A percentile compares a stretch with the other conserved stretches of the same genome.
These are phyloP conservation scores for Metopia argyrocephala DNA, from an alignment of 2,888 invertebrate genomes.

Conservation along the genomic window DNA sequence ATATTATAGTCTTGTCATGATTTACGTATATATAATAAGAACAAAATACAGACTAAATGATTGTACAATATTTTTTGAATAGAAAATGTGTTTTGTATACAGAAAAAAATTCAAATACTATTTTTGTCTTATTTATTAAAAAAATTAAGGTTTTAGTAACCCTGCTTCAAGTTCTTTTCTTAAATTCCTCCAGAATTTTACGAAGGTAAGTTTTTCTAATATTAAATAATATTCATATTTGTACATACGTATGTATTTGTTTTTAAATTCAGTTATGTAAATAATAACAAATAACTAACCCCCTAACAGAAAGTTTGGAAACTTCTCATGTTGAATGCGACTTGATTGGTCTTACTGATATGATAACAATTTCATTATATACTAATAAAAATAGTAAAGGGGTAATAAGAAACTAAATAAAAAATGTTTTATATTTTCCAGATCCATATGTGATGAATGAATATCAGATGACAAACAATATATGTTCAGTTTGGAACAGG, in stretches of 20 bases:
- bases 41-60: conserved; percentile 37
- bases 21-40: conserved; percentile 56
- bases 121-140: not conserved
- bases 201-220: not conserved
- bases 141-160: too few relatives aligned
- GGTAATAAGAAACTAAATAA: too few relatives aligned
- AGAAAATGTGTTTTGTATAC: conserved; percentile 11
- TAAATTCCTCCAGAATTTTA: not conserved
- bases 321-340: conserved; percentile 72
- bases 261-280: too few relatives aligned
- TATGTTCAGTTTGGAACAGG: not conserved
- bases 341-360: conserved; percentile 72
- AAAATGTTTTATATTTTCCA: too few relatives aligned
- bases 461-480: not conserved
- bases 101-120: not conserved
- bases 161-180: not conserved
- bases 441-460: too few relatives aligned
- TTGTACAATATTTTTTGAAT: conserved; percentile 42
- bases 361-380: too few relatives aligned
- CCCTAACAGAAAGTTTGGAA: conserved; percentile 63
- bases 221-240: not conserved
- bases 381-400: too few relatives aligned
- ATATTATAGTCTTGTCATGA: conserved; percentile 31
- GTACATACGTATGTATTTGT: too few relatives aligned
- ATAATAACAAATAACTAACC: not conserved